These are phyloP conservation scores for Phytoseiulus persimilis DNA, from an alignment of 2,888 invertebrate genomes.

Conservation along the genomic window DNA sequence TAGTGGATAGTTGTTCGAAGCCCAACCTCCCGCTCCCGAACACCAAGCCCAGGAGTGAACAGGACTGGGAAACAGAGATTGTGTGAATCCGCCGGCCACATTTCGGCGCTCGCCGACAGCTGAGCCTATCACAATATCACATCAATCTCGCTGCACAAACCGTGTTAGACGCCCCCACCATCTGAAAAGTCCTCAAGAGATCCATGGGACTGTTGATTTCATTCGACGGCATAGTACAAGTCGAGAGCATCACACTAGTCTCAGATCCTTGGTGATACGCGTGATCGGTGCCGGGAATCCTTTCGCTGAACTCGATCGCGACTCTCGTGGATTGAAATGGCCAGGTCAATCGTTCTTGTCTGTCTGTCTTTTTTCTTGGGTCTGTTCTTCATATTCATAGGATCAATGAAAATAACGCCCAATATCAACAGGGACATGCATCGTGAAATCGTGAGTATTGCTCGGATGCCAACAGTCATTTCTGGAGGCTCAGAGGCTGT, in stretches of 20 bases:
- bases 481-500: too few species aligned
- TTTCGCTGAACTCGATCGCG: too few species aligned
- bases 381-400: conserved; percentile 88
- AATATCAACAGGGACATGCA: conserved; percentile 86
- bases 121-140: too few species aligned
- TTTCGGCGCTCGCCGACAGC: neutral
- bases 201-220: too few species aligned
- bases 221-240: too few species aligned
- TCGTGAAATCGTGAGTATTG: conserved; percentile 78
- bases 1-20: neutral
- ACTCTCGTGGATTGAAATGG: neutral
- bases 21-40: neutral
- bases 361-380: conserved; percentile 83
- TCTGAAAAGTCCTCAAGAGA: too few species aligned
- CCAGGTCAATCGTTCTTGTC: conserved; percentile 62
- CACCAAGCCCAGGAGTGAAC: neutral
- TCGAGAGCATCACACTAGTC: too few species aligned
- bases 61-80: neutral
- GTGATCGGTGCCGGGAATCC: too few species aligned
- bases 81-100: neutral
- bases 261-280: too few species aligned
- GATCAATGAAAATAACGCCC: conserved; percentile 81
- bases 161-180: too few species aligned
- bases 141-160: too few species aligned
- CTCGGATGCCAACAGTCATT: too few species aligned